Evolutionary conservation across 2,888 invertebrate species (phyloP).

Genomic region (Drosophila emarginata): DNA sequence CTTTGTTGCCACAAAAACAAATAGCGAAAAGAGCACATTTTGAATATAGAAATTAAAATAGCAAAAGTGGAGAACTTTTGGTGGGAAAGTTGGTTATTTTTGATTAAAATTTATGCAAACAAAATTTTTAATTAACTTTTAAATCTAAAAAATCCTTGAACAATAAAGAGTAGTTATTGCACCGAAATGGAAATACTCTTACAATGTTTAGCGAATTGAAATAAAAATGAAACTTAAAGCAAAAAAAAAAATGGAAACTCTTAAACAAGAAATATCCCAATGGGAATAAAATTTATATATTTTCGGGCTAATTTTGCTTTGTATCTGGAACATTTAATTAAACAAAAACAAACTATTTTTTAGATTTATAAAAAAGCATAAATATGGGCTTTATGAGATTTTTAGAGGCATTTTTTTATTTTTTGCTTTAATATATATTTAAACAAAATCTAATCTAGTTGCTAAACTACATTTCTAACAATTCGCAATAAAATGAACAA

Average conservation of each 20-base stretch:
- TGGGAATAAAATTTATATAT: no score
- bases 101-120: conserved; percentile 2
- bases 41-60: neutral
- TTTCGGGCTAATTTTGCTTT: no score
- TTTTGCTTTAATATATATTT: neutral
- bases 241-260: no score
- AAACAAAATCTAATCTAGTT: neutral
- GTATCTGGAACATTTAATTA: no score
- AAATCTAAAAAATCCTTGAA: neutral
- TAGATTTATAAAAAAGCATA: no score
- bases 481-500: conserved; percentile 23
- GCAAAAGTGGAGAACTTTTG: neutral
- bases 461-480: conserved; percentile 29
- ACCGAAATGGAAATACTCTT: neutral
- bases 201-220: neutral
- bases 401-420: neutral
- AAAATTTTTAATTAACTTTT: conserved; percentile 3
- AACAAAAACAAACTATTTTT: no score
- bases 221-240: no score
- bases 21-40: neutral
- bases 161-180: neutral
- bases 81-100: neutral
- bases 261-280: no score
- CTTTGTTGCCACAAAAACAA: conserved; percentile 15
- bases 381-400: neutral